Evolutionary conservation across 2,113 vertebrate genomes (phyloP), one percentile per base, ranked within the genome.

Genomic region (Myodes glareolus): DNA sequence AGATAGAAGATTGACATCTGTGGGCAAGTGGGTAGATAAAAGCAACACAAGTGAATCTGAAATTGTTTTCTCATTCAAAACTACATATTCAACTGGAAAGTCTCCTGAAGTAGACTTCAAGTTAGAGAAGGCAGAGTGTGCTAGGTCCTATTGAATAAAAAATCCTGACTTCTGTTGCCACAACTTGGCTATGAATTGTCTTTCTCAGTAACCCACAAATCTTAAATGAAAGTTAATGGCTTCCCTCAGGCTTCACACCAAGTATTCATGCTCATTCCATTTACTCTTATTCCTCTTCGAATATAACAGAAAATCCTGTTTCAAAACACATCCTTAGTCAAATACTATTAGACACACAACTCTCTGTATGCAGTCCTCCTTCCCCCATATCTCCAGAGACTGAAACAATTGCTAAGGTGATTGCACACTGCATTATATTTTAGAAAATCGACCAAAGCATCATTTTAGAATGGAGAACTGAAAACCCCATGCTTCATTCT

Each of bases 281-380:
- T 77, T 52, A 7, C 5, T 25, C 52, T 88, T 63, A 90, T n/a
- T 68, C 33, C 16, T 14, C 77, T 68, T 76, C 42, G 68, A 33
- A 72, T 31, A n/a, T 7, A 67, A 31, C 7, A 61, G 17, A 7
- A 82, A 87, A 9, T 47, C 10, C 23, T n/a, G 1, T 70, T 72
- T 39, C 39, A 78, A 58, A 88, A 70, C 11, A 42, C 33, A 39
- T 92, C 27, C 45, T 16, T 39, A 16, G 17, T 33, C 5, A 73
- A 42, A 87, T 58, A 17, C 23, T 31, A 52, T 8, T 52, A 33
- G 50, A 61, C 12, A 25, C 9, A 19, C 27, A 52, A 13, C 29
- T 27, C 36, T 23, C 4, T 31, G 0, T 5, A 27, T 0, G 1
- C 50, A 36, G 4, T 31, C n/a, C 33, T 17, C 31, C 68, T 42